These are phyloP conservation scores for Zhuqinia jingwanae DNA, from an alignment of 2,888 invertebrate species.

Conservation along the genomic window DNA sequence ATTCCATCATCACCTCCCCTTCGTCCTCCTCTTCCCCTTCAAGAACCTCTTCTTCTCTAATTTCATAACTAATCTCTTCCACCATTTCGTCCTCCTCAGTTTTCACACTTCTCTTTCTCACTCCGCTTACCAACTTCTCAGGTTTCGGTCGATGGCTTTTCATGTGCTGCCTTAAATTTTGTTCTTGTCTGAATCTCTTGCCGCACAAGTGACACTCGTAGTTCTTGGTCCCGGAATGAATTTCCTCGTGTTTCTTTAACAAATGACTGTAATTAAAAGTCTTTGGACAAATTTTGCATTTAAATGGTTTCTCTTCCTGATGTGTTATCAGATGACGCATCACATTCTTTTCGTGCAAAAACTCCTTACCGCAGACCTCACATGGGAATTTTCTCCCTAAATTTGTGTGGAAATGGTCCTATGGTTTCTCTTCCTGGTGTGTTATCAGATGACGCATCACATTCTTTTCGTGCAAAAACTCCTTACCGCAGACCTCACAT, in stretches of 20 bases:
- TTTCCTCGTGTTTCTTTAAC: conserved; percentile 41
- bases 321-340: not conserved
- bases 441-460: not conserved
- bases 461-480: not conserved
- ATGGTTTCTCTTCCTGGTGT: not conserved
- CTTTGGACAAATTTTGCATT: not conserved
- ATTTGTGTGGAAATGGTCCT: not conserved
- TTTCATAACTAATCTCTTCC: too few relatives aligned
- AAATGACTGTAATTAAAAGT: not conserved
- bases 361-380: not conserved
- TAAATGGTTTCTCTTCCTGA: not conserved
- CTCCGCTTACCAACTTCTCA: too few relatives aligned
- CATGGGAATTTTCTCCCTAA: not conserved
- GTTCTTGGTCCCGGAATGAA: conserved; percentile 16
- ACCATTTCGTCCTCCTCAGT: too few relatives aligned
- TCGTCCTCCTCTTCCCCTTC: too few relatives aligned
- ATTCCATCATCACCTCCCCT: too few relatives aligned
- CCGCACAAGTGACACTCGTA: conserved; percentile 40
- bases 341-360: not conserved
- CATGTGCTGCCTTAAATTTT: conserved; percentile 40
- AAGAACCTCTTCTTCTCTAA: too few relatives aligned
- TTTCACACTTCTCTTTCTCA: too few relatives aligned
- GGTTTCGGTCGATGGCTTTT: not conserved
- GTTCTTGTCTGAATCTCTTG: conserved; percentile 11
- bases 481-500: not conserved